Evolutionary conservation across 2,113 vertebrate genomes (phyloP), one percentile per base, ranked within the genome.

Genomic region (Rhizomys pruinosus): DNA sequence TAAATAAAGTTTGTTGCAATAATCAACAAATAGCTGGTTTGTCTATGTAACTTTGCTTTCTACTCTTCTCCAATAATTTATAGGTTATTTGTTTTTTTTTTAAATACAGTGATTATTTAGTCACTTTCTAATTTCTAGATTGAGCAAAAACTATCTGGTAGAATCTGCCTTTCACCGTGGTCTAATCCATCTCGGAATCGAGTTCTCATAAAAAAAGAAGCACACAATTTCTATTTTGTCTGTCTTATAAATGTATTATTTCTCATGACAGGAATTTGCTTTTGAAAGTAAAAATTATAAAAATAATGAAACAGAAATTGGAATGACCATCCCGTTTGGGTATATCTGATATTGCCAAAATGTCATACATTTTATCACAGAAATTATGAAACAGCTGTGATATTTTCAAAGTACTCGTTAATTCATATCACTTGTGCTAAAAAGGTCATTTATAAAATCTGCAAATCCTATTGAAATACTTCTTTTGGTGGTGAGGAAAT

Each of bases 351-450:
- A 13, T 73, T 96, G 37, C 55, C 77, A 84, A 93, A 92, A 85
- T 91, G 74, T 91, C 94, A 64, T 69, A 23, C 3, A 85, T 93
- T 93, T 23, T 59, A 20, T 84, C 25, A 76, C 91, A 59, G 73
- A 89, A 94, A 81, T 94, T 96, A 77, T 91, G 68, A 81, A 96
- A 92, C 90, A 96, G 59, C 94, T 96, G 90, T 80, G 91, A 39
- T 90, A 32, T 69, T 89, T 96, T 88, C 76, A 80, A 89, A 88
- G 84, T 71, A 88, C 23, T 93, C 85, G 86, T 92, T 96, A 90
- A 90, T 34, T 16, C 32, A 1, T 63, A 78, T 55, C 64, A 78
- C 20, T 79, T 93, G 61, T 90, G 87, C 63, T 96, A 78, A 88
- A 95, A 92, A 94, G 93, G 32, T 95, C 44, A 29, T 95, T 91